phyloP scores from a whole-genome alignment of 2,797 vertebrate species.

The Poeciliopsis presidionis region DNA sequence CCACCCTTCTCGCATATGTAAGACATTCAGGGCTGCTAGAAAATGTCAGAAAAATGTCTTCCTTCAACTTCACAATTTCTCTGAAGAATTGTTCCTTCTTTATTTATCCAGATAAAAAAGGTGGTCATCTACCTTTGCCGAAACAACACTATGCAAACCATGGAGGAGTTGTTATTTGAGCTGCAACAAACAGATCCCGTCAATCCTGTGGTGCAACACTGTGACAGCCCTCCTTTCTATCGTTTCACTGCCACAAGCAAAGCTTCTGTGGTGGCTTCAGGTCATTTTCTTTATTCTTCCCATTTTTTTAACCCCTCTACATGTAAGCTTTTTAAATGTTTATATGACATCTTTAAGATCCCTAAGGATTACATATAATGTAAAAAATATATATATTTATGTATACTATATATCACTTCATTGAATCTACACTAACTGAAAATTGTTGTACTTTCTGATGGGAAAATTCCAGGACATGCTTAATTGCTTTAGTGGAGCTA shows the following conservation, averaged over 20 bases:
- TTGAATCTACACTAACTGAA: not conserved
- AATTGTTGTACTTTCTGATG: not conserved
- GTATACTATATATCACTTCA: not conserved
- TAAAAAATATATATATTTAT: not conserved
- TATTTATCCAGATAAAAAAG: conserved; percentile 90
- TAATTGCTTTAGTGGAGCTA: conserved; percentile 5
- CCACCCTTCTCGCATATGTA: conserved; percentile 92
- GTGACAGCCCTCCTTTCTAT: conserved; percentile 96
- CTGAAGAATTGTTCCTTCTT: not conserved
- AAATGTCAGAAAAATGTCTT: not conserved
- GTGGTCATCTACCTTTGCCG: conserved; percentile 96
- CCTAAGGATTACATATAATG: too few relatives aligned
- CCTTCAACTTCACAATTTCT: conserved; percentile 7
- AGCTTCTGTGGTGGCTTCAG: conserved; percentile 87
- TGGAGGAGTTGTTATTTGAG: conserved; percentile 97
- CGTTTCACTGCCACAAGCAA: conserved; percentile 93
- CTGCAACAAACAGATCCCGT: conserved; percentile 96
- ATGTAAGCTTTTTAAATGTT: not conserved
- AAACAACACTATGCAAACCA: conserved; percentile 96
- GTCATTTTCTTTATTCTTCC: conserved; percentile 67
- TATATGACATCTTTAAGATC: not conserved
- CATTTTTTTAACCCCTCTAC: not conserved
- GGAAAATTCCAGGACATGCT: conserved; percentile 19
- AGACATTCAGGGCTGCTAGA: conserved; percentile 26
- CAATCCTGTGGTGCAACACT: conserved; percentile 95